Percentiles rank a stretch among this genome's conserved stretches.
These are phyloP conservation scores for Cydia amplana DNA, from an alignment of 1,140 invertebrate genomes.

Conservation along the genomic window DNA sequence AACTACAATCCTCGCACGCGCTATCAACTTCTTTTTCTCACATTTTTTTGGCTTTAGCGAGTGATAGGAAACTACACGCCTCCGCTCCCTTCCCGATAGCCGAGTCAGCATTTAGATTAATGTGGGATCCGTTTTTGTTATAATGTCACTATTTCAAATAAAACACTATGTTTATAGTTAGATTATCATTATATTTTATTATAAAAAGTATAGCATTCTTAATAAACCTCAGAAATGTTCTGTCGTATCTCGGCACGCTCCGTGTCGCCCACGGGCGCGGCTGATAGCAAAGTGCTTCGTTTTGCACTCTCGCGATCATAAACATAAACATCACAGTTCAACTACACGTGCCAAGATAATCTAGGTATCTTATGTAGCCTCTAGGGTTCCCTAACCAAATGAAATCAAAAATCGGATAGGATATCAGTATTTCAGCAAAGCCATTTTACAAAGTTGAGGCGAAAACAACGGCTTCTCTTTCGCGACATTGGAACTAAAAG, in stretches of 20 bases:
- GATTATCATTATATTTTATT: neutral
- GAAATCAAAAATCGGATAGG: neutral
- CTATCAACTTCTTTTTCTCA: slow-evolving; percentile 34
- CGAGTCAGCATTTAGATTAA: slow-evolving; percentile 39
- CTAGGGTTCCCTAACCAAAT: slow-evolving; percentile 19
- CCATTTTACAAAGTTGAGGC: neutral
- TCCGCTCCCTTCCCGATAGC: slow-evolving; percentile 61
- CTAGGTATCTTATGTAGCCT: neutral
- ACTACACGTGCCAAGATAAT: slow-evolving; percentile 29
- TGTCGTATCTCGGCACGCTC: slow-evolving; percentile 12
- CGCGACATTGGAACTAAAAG: too few relatives aligned
- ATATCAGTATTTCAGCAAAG: neutral
- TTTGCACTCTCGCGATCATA: slow-evolving; percentile 32
- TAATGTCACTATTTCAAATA: neutral
- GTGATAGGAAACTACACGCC: slow-evolving; percentile 73
- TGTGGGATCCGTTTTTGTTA: slow-evolving; percentile 33
- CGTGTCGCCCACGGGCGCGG: slow-evolving; percentile 20
- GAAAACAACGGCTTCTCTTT: too few relatives aligned
- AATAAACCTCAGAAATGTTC: slow-evolving; percentile 14
- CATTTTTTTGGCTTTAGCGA: slow-evolving; percentile 50
- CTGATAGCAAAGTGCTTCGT: slow-evolving; percentile 31
- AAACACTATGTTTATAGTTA: neutral
- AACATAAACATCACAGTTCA: slow-evolving; percentile 32
- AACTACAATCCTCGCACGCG: slow-evolving; percentile 41
- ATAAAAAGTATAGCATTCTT: slow-evolving; percentile 4